Conservation (phyloP, 1,140 invertebrate species). For the Brachionus calyciflorus region DNA sequence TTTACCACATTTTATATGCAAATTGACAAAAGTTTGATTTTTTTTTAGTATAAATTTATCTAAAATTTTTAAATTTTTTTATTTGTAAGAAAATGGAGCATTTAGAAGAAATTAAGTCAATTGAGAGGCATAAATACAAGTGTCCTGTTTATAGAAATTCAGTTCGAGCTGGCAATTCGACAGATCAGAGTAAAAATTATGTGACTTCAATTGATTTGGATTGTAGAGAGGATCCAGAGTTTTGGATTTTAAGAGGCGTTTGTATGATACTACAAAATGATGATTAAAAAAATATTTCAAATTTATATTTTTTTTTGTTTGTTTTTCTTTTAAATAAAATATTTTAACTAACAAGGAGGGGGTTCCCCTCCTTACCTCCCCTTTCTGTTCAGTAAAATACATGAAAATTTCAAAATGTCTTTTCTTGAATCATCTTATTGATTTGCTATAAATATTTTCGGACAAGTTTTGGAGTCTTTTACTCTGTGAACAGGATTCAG, state of each 20-base stretch:
- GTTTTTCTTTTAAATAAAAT: too few relatives aligned
- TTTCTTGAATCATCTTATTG: too few relatives aligned
- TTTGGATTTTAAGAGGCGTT: constrained; percentile 32
- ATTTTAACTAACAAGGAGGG: too few relatives aligned
- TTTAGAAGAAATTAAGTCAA: background rate
- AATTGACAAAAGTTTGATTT: background rate
- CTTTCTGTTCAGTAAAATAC: too few relatives aligned
- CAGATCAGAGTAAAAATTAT: constrained; percentile 40
- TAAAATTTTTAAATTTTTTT: background rate
- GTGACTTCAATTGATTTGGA: constrained; percentile 33
- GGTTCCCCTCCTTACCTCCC: too few relatives aligned
- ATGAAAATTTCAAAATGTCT: too few relatives aligned
- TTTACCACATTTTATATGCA: constrained; percentile 32
- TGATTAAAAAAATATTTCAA: constrained; percentile 5
- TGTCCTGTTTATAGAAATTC: constrained; percentile 44
- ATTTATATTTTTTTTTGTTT: constrained; percentile 15
- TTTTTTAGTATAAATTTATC: too few relatives aligned
- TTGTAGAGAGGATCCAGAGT: constrained; percentile 27
- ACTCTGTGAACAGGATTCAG: too few relatives aligned
- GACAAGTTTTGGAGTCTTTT: too few relatives aligned
- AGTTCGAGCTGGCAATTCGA: constrained; percentile 17
- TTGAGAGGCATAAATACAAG: background rate
- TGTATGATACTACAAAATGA: constrained; percentile 43
- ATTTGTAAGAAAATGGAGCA: background rate
- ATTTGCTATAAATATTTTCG: too few relatives aligned